Evolutionary conservation across 2,888 invertebrate species (phyloP).

Genomic region (Biston stratarius): DNA sequence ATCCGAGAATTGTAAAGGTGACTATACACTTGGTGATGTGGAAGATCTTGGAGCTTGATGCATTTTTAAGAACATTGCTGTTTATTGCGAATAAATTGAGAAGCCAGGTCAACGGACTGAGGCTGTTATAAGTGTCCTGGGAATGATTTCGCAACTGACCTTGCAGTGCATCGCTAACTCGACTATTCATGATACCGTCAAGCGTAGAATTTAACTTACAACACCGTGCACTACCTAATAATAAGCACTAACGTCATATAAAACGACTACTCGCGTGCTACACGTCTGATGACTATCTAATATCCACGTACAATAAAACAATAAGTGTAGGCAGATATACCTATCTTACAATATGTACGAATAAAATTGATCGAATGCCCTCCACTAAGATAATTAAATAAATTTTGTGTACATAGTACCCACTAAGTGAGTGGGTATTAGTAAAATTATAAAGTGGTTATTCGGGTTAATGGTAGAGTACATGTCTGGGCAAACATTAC

Average conservation of each 20-base stretch:
- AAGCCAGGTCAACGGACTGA: conserved; percentile 55
- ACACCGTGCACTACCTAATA: neutral
- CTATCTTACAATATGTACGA: conserved; percentile 3
- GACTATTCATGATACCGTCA: conserved; percentile 8
- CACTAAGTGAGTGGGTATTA: neutral
- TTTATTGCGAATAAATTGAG: conserved; percentile 64
- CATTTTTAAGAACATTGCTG: conserved; percentile 42
- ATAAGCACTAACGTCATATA: neutral
- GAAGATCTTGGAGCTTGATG: conserved; percentile 17
- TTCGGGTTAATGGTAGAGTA: neutral
- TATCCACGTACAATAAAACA: conserved; percentile 3
- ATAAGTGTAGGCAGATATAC: neutral
- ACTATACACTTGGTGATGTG: conserved; percentile 27
- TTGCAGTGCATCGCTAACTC: conserved; percentile 8
- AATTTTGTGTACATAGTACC: conserved; percentile 6
- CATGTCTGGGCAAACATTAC: neutral
- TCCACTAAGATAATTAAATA: neutral
- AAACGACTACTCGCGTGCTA: conserved; percentile 4
- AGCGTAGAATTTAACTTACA: neutral
- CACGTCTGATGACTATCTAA: neutral
- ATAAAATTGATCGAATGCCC: conserved; percentile 6
- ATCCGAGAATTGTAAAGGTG: conserved; percentile 48
- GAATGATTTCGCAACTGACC: conserved; percentile 22
- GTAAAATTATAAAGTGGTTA: conserved; percentile 6
- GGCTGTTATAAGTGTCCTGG: conserved; percentile 45